phyloP scores from a whole-genome alignment of 2,888 invertebrate species.

The Meiosimyza decipiens region DNA sequence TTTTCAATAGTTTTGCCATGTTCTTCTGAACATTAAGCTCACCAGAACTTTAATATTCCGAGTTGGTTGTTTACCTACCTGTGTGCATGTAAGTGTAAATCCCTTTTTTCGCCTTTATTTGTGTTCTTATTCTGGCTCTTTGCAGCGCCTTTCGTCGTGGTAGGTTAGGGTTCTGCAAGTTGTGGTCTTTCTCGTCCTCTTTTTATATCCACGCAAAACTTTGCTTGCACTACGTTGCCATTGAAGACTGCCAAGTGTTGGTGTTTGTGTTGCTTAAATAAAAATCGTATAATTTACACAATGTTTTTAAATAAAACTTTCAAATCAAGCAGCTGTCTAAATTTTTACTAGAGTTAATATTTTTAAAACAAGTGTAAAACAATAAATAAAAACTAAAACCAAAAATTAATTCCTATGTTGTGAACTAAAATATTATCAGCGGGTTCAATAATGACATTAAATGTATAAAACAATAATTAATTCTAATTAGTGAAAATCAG shows the following conservation, averaged over 20 bases:
- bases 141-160: conserved; percentile 6
- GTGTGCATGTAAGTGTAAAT: background rate
- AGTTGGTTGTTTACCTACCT: too few relatives aligned
- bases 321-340: background rate
- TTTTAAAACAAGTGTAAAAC: too few relatives aligned
- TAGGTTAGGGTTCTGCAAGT: conserved; percentile 29
- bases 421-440: background rate
- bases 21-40: too few relatives aligned
- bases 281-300: too few relatives aligned
- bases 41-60: too few relatives aligned
- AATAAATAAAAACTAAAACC: too few relatives aligned
- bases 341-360: background rate
- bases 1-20: too few relatives aligned
- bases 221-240: conserved; percentile 5
- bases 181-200: conserved; percentile 4
- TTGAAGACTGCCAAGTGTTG: conserved; percentile 29
- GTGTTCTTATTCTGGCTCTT: background rate
- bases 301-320: background rate
- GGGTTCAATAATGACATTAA: background rate
- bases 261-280: conserved; percentile 3
- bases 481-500: conserved; percentile 16
- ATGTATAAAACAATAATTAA: conserved; percentile 2
- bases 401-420: background rate
- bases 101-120: background rate
- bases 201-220: conserved; percentile 18